Evolutionary conservation across 1,140 invertebrate species (phyloP), one percentile per base, ranked within the genome.

Genomic region (Maniola jurtina): DNA sequence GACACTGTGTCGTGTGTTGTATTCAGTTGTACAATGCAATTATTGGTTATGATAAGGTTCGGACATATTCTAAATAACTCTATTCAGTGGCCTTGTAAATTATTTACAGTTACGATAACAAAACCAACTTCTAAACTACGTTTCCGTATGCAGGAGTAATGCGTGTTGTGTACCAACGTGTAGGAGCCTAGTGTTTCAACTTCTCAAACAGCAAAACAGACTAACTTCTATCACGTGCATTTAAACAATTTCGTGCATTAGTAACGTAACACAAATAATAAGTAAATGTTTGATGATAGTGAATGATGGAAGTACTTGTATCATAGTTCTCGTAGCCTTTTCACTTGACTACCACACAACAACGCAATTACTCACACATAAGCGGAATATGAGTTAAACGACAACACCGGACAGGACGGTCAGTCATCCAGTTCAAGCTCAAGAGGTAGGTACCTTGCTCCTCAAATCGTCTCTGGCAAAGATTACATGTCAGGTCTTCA

Each of bases 381-480:
- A 89, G 87, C 86, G 78, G 77, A 77, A 83, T 80, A 82, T 75
- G 73, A 69, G 79, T 68, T 83, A 82, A 64, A 71, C 76, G 76
- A 80, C 73, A 77, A 74, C 80, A 86, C 83, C 84, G 83, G 86
- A 87, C 73, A 68, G 67, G 71, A 72, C 73, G 73, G 74, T 77
- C 68, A 61, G 69, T 78, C 70, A 76, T 83, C 86, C 86, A 80
- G 83, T 83, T 80, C 78, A 72, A 73, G 42, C 74, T 84, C 73
- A 83, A 88, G 67, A 71, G 71, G 68, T 70, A 72, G 73, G 81
- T 94, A 94, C 93, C 94, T 94, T 94, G 94, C 91, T 94, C 93
- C 88, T 94, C 94, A 93, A 94, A 95, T 82, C 94, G 93, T 92
- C 94, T 94, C 92, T 94, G 94, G 92, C 94, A 94, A 92, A 95